Base-by-base conservation (phyloP, 2,888 invertebrate genomes). In the Meliscaeva auricollis region DNA sequence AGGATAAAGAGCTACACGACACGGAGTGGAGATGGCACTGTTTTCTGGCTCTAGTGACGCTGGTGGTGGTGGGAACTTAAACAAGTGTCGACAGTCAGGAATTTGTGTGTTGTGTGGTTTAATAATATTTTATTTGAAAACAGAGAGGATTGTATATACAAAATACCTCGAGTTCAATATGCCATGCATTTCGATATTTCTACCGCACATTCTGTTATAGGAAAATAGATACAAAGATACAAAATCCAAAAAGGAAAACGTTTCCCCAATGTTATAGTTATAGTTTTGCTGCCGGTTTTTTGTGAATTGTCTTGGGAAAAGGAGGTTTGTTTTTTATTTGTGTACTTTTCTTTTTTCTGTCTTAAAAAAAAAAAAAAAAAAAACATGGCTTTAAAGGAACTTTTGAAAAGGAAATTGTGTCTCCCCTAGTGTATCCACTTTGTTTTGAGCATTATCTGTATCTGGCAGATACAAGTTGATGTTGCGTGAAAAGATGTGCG, bases 51-150 rank as follows among this genome's bases (percentile, higher is more conserved):
- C 1, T 7, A 4, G 2, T 9, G 35, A 13, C 20, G 35, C 11
- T 38, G 3, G 17, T 5, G 17, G 17, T 11, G 30, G 30, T 85
- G 85, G 81, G 85, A 85, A 85, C 81, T 69, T 50, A 64, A 85
- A 75, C 85, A 85, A 85, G 81, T 85, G 85, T 77, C 30, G 81
- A 81, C 81, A 81, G 76, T 72, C 66, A 46, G 52, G 62, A 68
- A 82, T 52, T 68, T 81, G 56, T 64, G 54, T 64, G n/a, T 30
- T 74, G 58, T 72, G 44, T 60, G 52, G 80, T 85, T 81, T 76
- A 81, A 85, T 81, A 85, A 80, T 72, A 76, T 84, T 84, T 75
- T 75, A 75, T 79, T 58, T 75, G 69, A 70, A 80, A 68, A 38
- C 38, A 38, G 38, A 13, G 9, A 38, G 38, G 3, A 38, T 7